Percentiles rank a stretch among this genome's conserved stretches.
These are phyloP conservation scores for Notodonta dromedarius DNA, from an alignment of 2,888 invertebrate species.

Conservation along the genomic window DNA sequence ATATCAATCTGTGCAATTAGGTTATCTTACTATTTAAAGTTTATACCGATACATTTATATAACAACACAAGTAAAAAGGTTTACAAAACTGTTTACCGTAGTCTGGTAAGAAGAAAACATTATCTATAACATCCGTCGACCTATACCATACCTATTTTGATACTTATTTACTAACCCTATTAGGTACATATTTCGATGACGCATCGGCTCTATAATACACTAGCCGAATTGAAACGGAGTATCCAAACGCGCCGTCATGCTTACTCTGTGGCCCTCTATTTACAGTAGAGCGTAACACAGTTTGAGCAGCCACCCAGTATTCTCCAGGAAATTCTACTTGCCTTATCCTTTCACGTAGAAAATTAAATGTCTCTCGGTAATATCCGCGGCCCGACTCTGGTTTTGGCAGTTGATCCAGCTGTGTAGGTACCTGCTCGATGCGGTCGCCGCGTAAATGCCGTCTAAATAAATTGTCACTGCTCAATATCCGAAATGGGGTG, in stretches of 20 bases:
- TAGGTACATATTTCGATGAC: too few species aligned
- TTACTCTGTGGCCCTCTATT: conserved; percentile 48
- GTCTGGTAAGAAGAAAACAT: too few species aligned
- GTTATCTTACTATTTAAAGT: too few species aligned
- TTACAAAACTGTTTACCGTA: too few species aligned
- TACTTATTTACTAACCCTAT: too few species aligned
- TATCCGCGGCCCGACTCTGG: conserved; percentile 72
- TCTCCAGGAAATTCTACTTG: conserved; percentile 71
- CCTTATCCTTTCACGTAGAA: conserved; percentile 84
- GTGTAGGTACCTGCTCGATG: conserved; percentile 43
- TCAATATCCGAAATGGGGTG: conserved; percentile 23
- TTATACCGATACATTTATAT: too few species aligned
- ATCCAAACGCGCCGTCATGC: conserved; percentile 41
- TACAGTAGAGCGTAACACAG: conserved; percentile 67
- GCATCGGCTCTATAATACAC: background rate
- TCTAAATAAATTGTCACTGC: conserved; percentile 41
- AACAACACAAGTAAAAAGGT: too few species aligned
- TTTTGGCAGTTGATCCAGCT: conserved; percentile 74
- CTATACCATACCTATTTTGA: too few species aligned
- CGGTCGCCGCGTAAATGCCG: conserved; percentile 36
- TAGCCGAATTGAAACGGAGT: conserved; percentile 29
- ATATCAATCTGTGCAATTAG: too few species aligned
- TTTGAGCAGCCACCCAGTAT: conserved; percentile 65
- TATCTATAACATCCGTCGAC: too few species aligned
- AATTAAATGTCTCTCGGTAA: conserved; percentile 82